These are phyloP conservation scores for Eudemis profundana DNA, from an alignment of 2,888 invertebrate genomes.

Conservation along the genomic window DNA sequence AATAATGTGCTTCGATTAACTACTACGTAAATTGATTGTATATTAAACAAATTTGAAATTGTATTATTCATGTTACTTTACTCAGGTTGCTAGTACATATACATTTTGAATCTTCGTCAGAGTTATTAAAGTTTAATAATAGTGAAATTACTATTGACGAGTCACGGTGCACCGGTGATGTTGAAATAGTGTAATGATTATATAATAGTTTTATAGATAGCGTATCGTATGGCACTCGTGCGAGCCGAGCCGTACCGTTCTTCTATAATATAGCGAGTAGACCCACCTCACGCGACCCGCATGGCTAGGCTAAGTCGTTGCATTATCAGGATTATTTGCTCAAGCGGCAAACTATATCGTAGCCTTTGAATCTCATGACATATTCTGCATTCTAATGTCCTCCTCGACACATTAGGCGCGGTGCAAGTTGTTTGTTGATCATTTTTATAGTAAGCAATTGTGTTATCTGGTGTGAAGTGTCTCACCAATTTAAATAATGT, in stretches of 20 bases:
- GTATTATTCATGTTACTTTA: slow-evolving; percentile 78
- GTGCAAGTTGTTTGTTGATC: slow-evolving; percentile 84
- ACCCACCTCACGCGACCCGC: slow-evolving; percentile 75
- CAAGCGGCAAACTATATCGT: slow-evolving; percentile 79
- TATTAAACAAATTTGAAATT: slow-evolving; percentile 75
- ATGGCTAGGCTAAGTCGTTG: slow-evolving; percentile 72
- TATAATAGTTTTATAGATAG: slow-evolving; percentile 64
- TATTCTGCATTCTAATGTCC: slow-evolving; percentile 72
- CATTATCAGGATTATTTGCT: slow-evolving; percentile 80
- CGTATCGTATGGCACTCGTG: slow-evolving; percentile 40
- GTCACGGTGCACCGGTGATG: slow-evolving; percentile 73
- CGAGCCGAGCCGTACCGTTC: slow-evolving; percentile 42
- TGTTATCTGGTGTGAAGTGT: slow-evolving; percentile 82
- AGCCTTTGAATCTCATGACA: slow-evolving; percentile 84
- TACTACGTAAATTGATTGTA: slow-evolving; percentile 76
- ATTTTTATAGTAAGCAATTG: slow-evolving; percentile 84
- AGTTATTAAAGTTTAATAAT: slow-evolving; percentile 66
- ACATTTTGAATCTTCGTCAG: slow-evolving; percentile 70
- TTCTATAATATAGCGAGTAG: slow-evolving; percentile 67
- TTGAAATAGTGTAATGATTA: slow-evolving; percentile 63
- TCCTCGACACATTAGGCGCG: slow-evolving; percentile 72
- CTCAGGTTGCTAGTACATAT: slow-evolving; percentile 81
- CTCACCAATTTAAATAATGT: slow-evolving; percentile 80
- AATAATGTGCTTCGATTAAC: slow-evolving; percentile 73
- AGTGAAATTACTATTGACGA: slow-evolving; percentile 62